phyloP scores from a whole-genome alignment of 2,888 invertebrate genomes.

The Anthoptus insignis region DNA sequence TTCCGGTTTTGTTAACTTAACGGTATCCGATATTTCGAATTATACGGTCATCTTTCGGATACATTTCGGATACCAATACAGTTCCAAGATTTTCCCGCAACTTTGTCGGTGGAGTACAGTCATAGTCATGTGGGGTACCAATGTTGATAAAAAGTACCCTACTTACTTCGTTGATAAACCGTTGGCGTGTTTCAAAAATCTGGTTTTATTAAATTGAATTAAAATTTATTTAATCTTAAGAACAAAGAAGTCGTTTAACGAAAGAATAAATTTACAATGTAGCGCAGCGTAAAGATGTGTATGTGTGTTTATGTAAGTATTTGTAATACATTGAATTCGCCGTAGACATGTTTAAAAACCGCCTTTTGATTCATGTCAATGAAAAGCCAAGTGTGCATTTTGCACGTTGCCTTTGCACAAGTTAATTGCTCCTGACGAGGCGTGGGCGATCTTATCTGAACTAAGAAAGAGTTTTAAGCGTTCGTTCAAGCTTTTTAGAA shows the following conservation, averaged over 20 bases:
- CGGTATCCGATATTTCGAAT: slow-evolving; percentile 41
- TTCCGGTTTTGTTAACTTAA: slow-evolving; percentile 45
- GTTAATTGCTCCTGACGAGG: slow-evolving; percentile 23
- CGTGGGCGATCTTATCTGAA: slow-evolving; percentile 6
- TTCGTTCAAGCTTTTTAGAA: slow-evolving; percentile 1
- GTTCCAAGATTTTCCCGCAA: too few relatives aligned
- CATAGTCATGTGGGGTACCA: too few relatives aligned
- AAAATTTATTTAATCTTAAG: too few relatives aligned
- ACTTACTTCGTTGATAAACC: too few relatives aligned
- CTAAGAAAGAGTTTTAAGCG: slow-evolving; percentile 13
- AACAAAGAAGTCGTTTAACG: too few relatives aligned
- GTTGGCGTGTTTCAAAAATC: too few relatives aligned
- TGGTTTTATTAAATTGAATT: too few relatives aligned
- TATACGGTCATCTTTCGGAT: too few relatives aligned
- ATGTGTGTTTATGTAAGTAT: background rate
- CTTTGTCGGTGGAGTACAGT: slow-evolving; percentile 14
- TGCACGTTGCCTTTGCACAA: slow-evolving; percentile 13
- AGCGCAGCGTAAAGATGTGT: too few relatives aligned
- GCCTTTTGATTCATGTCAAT: slow-evolving; percentile 20
- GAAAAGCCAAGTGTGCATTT: slow-evolving; percentile 19
- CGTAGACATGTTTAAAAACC: background rate
- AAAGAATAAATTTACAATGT: too few relatives aligned
- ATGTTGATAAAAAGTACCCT: too few relatives aligned
- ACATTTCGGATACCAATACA: too few relatives aligned
- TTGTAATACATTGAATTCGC: slow-evolving; percentile 14